phyloP scores from a whole-genome alignment of 2,797 vertebrate genomes.

The Pangasius sanitwongsei region DNA sequence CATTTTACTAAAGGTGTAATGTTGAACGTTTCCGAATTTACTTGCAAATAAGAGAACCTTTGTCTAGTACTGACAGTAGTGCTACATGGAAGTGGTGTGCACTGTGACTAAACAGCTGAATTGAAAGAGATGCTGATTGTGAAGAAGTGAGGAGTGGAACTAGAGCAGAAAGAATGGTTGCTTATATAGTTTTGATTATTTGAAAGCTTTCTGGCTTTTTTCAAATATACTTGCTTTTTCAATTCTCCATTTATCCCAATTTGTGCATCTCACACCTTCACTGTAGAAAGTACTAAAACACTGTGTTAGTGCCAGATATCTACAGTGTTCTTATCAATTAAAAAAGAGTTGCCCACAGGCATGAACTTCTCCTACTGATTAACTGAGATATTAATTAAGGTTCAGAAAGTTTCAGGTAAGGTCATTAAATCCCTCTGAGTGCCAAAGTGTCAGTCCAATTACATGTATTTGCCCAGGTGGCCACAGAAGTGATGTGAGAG shows the following conservation, averaged over 20 bases:
- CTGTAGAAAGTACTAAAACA: background rate
- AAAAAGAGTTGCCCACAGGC: background rate
- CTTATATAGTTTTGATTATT: background rate
- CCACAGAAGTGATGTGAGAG: background rate
- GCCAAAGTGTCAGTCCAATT: background rate
- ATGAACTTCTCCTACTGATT: background rate
- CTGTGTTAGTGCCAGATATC: background rate
- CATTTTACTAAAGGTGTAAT: background rate
- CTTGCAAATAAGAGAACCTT: background rate
- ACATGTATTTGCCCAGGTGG: background rate
- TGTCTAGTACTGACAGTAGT: background rate
- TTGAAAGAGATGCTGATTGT: background rate
- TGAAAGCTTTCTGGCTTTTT: background rate
- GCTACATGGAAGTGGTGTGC: background rate
- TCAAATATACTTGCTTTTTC: background rate
- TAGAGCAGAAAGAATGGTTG: background rate
- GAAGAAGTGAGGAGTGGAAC: background rate
- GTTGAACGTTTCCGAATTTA: background rate
- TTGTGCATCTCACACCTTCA: background rate
- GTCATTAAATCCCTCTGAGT: slow-evolving; percentile 9
- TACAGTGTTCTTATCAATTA: background rate
- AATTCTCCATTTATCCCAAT: background rate
- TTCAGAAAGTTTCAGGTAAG: background rate
- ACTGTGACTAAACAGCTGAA: background rate
- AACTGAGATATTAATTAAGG: background rate